phyloP scores from a whole-genome alignment of 92 coral and sea anemone species.

The Pocillopora grandis region DNA sequence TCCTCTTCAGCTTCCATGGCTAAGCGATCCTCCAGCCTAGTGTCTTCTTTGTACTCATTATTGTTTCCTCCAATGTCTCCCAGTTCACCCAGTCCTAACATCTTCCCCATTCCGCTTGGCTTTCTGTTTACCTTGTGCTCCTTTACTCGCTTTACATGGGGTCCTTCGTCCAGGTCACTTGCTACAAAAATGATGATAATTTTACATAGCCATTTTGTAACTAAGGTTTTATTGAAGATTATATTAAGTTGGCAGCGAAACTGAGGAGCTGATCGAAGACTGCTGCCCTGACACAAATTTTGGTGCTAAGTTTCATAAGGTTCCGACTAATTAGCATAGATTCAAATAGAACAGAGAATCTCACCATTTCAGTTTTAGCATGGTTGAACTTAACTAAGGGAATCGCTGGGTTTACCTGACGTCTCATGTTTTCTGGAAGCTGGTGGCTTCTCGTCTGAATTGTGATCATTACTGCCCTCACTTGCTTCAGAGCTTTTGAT shows the following conservation, averaged over 20 bases:
- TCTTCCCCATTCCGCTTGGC: constrained; percentile 67
- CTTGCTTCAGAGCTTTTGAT: constrained; percentile 50
- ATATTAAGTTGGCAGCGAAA: no score
- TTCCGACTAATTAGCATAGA: no score
- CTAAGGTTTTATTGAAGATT: not conserved
- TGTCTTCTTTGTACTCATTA: constrained; percentile 87
- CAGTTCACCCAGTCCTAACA: constrained; percentile 71
- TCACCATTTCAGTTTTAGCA: no score
- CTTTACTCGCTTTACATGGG: constrained; percentile 59
- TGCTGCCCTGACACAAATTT: no score
- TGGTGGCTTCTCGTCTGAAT: constrained; percentile 33
- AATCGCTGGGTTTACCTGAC: constrained; percentile 17
- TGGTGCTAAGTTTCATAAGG: no score
- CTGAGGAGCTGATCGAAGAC: no score
- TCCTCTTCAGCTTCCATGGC: constrained; percentile 99
- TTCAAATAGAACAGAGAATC: no score
- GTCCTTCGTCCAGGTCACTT: constrained; percentile 43
- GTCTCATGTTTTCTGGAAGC: constrained; percentile 45
- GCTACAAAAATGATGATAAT: not conserved
- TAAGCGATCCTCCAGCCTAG: constrained; percentile 84
- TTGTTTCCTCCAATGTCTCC: constrained; percentile 57
- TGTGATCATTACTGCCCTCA: constrained; percentile 47
- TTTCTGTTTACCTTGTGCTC: constrained; percentile 80
- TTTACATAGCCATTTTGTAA: not conserved
- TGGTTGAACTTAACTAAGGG: no score